A percentile compares a stretch with the other conserved stretches of the same genome.
phyloP scores from a whole-genome alignment of 2,797 vertebrate species.

The Bradypodion ventrale region DNA sequence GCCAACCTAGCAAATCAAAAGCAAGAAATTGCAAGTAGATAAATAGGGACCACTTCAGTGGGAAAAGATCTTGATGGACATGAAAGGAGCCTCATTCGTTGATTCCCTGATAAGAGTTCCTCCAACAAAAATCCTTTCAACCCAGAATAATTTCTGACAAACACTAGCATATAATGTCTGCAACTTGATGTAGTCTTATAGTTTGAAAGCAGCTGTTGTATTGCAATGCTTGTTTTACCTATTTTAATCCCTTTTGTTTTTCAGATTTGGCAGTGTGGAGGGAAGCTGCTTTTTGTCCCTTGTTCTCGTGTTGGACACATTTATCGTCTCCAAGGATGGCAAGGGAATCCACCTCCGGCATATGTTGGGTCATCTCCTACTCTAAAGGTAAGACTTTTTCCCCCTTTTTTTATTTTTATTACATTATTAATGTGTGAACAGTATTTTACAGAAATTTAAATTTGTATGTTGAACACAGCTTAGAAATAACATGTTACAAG shows the following conservation, averaged over 20 bases:
- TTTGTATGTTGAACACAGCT: background rate
- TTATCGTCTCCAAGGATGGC: conserved; percentile 96
- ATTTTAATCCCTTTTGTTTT: conserved; percentile 23
- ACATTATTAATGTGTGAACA: background rate
- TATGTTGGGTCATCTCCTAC: conserved; percentile 97
- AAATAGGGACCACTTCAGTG: no score
- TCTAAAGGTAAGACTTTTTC: conserved; percentile 85
- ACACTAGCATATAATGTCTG: background rate
- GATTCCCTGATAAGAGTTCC: no score
- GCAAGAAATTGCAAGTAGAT: no score
- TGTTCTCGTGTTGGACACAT: conserved; percentile 97
- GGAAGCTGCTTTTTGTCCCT: conserved; percentile 93
- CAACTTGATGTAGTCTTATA: background rate
- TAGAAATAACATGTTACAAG: background rate
- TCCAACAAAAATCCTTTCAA: no score
- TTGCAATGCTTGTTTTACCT: background rate
- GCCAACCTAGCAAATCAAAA: no score
- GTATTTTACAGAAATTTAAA: background rate
- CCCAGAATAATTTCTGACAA: no score
- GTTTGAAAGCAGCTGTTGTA: background rate
- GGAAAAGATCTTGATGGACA: no score
- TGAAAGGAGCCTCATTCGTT: no score
- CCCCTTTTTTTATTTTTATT: no score
- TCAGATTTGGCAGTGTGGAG: conserved; percentile 98
- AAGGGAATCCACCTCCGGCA: conserved; percentile 94